These are phyloP conservation scores for Odontomachus brunneus DNA, from an alignment of 1,140 invertebrate species.

Conservation along the genomic window DNA sequence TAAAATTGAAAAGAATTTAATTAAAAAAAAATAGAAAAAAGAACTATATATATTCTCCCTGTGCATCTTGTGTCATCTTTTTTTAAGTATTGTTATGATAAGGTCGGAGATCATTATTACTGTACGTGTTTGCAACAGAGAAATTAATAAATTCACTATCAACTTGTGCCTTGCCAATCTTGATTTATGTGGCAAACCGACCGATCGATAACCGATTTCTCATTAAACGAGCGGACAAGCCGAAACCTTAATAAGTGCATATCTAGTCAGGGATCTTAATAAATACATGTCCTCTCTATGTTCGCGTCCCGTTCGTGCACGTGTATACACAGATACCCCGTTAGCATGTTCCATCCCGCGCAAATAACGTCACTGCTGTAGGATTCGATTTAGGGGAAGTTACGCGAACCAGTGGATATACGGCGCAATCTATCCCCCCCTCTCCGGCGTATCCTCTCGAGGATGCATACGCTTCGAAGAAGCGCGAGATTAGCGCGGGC, in stretches of 20 bases:
- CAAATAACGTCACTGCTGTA: conserved; percentile 47
- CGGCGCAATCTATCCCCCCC: conserved; percentile 56
- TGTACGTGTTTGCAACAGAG: too few species aligned
- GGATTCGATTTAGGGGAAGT: conserved; percentile 63
- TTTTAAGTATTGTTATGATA: too few species aligned
- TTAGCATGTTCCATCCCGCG: conserved; percentile 39
- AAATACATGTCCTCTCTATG: background rate
- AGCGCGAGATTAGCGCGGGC: conserved; percentile 68
- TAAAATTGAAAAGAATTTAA: too few species aligned
- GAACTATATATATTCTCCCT: too few species aligned
- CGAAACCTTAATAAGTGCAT: background rate
- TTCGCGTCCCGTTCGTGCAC: background rate
- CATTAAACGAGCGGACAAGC: background rate
- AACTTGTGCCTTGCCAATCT: too few species aligned
- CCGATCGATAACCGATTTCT: too few species aligned
- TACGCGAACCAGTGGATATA: conserved; percentile 65
- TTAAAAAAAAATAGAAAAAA: too few species aligned
- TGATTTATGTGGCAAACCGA: too few species aligned
- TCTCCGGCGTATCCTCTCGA: conserved; percentile 60
- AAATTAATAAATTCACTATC: too few species aligned
- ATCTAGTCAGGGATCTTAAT: background rate
- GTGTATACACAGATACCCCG: conserved; percentile 4
- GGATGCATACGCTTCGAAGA: conserved; percentile 61
- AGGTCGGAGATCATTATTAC: too few species aligned
- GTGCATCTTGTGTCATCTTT: too few species aligned